Evolutionary conservation across 2,888 invertebrate genomes (phyloP).

Genomic region (Spodoptera littoralis): DNA sequence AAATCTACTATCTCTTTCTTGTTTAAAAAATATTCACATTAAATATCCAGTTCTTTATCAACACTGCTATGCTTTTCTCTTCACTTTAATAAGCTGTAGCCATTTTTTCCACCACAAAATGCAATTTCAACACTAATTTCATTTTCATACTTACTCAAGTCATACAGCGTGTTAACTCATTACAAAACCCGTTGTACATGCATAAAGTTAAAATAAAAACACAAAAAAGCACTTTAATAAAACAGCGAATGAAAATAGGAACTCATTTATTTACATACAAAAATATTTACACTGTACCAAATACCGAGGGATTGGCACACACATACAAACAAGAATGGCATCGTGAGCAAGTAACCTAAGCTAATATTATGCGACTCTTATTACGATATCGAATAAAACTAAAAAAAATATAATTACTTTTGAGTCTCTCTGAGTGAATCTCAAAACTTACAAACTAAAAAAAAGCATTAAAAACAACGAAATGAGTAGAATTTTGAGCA

Average conservation of each 20-base stretch:
- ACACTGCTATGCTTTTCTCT: no score
- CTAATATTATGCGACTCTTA: constrained; percentile 64
- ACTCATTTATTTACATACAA: constrained; percentile 86
- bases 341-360: constrained; percentile 83
- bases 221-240: constrained; percentile 63
- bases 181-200: neutral
- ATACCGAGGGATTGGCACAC: constrained; percentile 57
- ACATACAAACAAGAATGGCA: constrained; percentile 76
- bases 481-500: constrained; percentile 36
- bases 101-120: neutral
- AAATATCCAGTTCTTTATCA: no score
- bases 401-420: constrained; percentile 34
- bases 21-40: no score
- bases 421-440: constrained; percentile 43
- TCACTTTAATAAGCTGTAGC: no score
- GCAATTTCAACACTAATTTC: neutral
- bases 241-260: constrained; percentile 81
- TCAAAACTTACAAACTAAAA: constrained; percentile 38
- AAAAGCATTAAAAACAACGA: constrained; percentile 40
- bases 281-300: constrained; percentile 78
- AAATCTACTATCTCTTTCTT: no score
- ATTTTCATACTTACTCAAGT: constrained; percentile 6
- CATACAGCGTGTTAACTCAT: neutral
- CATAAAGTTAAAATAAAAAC: neutral
- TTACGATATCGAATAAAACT: constrained; percentile 41